phyloP scores from a whole-genome alignment of 2,888 invertebrate genomes.

The Strigamia transsilvanica region DNA sequence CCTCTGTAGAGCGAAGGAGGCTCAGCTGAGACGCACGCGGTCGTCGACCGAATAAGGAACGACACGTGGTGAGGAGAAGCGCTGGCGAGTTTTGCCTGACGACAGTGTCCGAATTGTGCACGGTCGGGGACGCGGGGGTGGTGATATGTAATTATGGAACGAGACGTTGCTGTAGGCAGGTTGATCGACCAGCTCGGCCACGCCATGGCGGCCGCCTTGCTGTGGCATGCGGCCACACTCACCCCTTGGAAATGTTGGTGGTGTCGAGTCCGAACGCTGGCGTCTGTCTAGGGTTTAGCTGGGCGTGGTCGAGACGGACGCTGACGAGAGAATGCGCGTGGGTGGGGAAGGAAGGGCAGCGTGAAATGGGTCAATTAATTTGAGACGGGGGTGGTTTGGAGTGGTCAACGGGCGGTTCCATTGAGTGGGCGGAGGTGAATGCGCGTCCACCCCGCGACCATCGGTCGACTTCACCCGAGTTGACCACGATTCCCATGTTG shows the following conservation, averaged over 20 bases:
- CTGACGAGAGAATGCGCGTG: slow-evolving; percentile 34
- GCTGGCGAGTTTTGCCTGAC: background rate
- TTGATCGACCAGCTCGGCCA: slow-evolving; percentile 48
- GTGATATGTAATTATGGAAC: background rate
- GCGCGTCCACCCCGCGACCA: slow-evolving; percentile 45
- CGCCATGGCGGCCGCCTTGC: slow-evolving; percentile 49
- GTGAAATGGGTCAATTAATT: slow-evolving; percentile 47
- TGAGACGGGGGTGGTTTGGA: background rate
- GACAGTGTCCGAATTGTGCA: background rate
- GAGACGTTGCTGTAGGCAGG: slow-evolving; percentile 26
- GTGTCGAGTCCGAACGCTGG: slow-evolving; percentile 1
- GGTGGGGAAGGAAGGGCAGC: slow-evolving; percentile 41
- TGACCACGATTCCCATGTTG: slow-evolving; percentile 48
- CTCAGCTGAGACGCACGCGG: slow-evolving; percentile 49
- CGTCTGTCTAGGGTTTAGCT: slow-evolving; percentile 25
- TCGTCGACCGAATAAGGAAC: slow-evolving; percentile 27
- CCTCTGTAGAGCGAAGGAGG: slow-evolving; percentile 33
- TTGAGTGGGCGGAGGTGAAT: slow-evolving; percentile 26
- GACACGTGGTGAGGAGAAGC: background rate
- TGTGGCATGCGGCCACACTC: slow-evolving; percentile 47
- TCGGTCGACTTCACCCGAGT: slow-evolving; percentile 38
- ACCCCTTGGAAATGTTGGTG: background rate
- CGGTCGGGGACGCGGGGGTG: slow-evolving; percentile 16
- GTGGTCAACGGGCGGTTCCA: slow-evolving; percentile 35
- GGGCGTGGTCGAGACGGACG: slow-evolving; percentile 48